Evolutionary conservation across 1,140 invertebrate genomes (phyloP), one percentile per base, ranked within the genome.

Genomic region (Calephelis nemesis): DNA sequence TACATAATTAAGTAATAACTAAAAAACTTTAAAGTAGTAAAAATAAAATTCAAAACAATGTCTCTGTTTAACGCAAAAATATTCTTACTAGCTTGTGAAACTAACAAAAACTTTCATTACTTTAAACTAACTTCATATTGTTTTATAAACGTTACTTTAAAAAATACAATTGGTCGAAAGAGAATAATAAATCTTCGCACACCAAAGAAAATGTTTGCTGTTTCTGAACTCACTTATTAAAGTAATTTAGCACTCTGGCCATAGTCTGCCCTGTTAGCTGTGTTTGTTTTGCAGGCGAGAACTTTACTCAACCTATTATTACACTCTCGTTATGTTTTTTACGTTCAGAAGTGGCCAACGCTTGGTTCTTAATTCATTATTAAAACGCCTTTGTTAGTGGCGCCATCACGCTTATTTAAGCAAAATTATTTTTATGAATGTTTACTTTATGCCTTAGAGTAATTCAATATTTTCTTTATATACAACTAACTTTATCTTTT

Each of bases 261-360:
- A 69, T 73, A 65, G 68, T 65, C 76, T 80, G 78, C 80, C 75
- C 79, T 79, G 85, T 82, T 73, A 74, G 79, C 78, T 75, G 47
- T 91, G 85, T 91, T 89, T 91, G 85, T 89, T 91, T 89, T 89
- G 79, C 84, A 78, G 83, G 84, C 87, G 88, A 88, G 87, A 89
- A 88, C 79, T 85, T 82, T 79, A 72, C 83, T 67, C 78, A 87
- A 86, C 85, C 88, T 87, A 88, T 91, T 83, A 91, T 91, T 89
- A 91, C 80, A 64, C 63, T 83, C 81, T 82, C 76, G 82, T 85
- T 87, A 83, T 86, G 79, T 82, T 89, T 91, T 91, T 91, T 88
- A 80, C 74, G 72, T 70, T 42, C 84, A 83, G 86, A 19, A 67
- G 77, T 84, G 65, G 77, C 67, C 78, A 84, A 68, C 72, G 19